Evolutionary conservation across 2,113 vertebrate species (phyloP), one percentile per base, ranked within the genome.

Genomic region (Epinephelus moara): DNA sequence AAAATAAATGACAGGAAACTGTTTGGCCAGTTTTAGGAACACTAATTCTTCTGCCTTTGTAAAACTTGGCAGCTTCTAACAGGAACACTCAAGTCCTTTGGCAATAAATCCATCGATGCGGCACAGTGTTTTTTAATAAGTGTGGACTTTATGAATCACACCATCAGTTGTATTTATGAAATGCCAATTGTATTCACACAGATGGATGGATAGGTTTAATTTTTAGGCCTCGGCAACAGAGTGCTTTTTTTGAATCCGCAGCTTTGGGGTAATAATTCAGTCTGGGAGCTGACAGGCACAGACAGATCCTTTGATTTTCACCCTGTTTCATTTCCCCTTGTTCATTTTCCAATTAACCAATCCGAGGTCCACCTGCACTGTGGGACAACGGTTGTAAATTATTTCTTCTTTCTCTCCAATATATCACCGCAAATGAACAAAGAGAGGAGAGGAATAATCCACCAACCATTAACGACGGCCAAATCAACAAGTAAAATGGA

Each of bases 151-250:
- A 73, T 89, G 80, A 89, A 84, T 50, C 70, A 74, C 17, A n/a
- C 71, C 77, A 79, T 66, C 69, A 25, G 59, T 72, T 81, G 81
- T 78, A 78, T 89, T 91, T 90, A 84, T 91, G 74, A 90, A 90
- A 89, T 76, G 82, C 62, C 93, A 84, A 60, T 85, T 86, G 75
- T 52, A 62, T 78, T 76, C 66, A 53, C 81, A 78, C 87, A 80
- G 88, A 83, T 74, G 69, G 85, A 93, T 87, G 69, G 85, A 91
- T 85, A 47, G 59, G 30, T 88, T 85, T 85, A 76, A 92, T 90
- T 82, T 84, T 66, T 53, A 18, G 33, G 56, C 68, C 52, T 66
- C 33, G 1, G 63, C 71, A 45, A 68, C 15, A 30, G 52, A n/a
- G 76, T 21, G 50, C 64, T 64, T 33, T 53, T 45, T 77, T 62